Evolutionary conservation across 2,113 vertebrate species (phyloP).

Genomic region (Castor canadensis): DNA sequence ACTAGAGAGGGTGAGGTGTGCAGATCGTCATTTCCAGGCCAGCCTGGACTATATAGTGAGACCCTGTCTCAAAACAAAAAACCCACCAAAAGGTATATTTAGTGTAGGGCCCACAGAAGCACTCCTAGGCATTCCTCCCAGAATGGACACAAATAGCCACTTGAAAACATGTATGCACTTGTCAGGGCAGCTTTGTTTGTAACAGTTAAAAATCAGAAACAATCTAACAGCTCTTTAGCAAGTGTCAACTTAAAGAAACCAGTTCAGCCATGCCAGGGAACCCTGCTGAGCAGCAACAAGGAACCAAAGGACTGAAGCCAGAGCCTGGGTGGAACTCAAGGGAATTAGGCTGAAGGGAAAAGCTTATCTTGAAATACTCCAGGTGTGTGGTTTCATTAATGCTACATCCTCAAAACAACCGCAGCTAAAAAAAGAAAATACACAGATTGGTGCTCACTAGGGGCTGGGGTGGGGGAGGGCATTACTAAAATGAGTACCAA

Average conservation of each 20-base stretch:
- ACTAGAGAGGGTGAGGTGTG: no score
- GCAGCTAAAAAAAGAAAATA: no score
- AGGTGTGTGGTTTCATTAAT: not conserved
- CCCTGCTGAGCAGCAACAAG: not conserved
- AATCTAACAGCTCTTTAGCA: not conserved
- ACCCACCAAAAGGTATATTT: not conserved
- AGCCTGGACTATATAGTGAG: no score
- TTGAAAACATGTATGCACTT: fast-evolving
- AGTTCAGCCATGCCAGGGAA: not conserved
- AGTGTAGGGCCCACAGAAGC: not conserved
- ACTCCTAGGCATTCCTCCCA: not conserved
- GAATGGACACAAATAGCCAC: not conserved
- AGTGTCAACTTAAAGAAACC: not conserved
- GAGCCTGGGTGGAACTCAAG: not conserved
- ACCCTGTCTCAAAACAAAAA: no score
- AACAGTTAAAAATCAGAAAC: no score
- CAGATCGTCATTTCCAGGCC: no score
- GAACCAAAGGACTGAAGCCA: not conserved
- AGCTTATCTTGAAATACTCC: not conserved
- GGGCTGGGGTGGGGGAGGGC: no score
- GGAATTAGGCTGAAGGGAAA: fast-evolving
- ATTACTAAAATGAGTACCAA: fast-evolving
- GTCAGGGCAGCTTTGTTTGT: not conserved
- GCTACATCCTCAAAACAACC: not conserved
- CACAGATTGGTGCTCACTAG: fast-evolving